Evolutionary conservation across 2,888 invertebrate species (phyloP).

Genomic region (Encarsia formosa): DNA sequence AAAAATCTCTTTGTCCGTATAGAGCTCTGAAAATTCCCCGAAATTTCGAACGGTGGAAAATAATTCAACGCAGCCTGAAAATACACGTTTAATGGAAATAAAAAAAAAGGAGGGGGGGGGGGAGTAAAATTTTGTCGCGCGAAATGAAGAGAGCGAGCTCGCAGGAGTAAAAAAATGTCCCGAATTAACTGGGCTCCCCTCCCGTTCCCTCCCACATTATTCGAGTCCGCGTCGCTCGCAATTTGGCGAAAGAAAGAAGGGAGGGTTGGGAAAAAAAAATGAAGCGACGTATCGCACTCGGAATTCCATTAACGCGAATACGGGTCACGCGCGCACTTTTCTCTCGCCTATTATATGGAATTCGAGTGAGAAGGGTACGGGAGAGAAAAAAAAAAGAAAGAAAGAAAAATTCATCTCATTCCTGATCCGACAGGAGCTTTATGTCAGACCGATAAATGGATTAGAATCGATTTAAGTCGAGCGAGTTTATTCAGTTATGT

Average conservation of each 20-base stretch:
- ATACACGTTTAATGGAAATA: too few relatives aligned
- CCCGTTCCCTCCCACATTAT: not conserved
- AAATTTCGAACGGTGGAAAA: too few relatives aligned
- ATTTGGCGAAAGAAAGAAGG: not conserved
- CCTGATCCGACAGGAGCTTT: not conserved
- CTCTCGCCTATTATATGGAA: not conserved
- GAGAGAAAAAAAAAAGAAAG: not conserved
- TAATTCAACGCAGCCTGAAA: too few relatives aligned
- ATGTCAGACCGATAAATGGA: constrained; percentile 1
- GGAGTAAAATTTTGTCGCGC: too few relatives aligned
- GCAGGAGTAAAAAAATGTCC: too few relatives aligned
- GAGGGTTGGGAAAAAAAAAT: not conserved
- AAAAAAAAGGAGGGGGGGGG: too few relatives aligned
- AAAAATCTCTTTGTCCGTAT: too few relatives aligned
- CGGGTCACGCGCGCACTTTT: constrained; percentile 5
- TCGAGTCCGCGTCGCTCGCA: not conserved
- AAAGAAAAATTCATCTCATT: constrained; percentile 6
- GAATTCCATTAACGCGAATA: constrained; percentile 20
- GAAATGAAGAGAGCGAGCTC: too few relatives aligned
- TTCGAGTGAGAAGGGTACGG: not conserved
- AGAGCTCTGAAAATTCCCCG: too few relatives aligned
- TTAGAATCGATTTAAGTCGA: constrained; percentile 5
- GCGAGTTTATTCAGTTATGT: not conserved
- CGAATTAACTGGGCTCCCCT: too few relatives aligned
- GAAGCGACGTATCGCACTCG: not conserved